Evolutionary conservation across 1,140 invertebrate genomes (phyloP), one percentile per base, ranked within the genome.

Genomic region (Globodera rostochiensis): DNA sequence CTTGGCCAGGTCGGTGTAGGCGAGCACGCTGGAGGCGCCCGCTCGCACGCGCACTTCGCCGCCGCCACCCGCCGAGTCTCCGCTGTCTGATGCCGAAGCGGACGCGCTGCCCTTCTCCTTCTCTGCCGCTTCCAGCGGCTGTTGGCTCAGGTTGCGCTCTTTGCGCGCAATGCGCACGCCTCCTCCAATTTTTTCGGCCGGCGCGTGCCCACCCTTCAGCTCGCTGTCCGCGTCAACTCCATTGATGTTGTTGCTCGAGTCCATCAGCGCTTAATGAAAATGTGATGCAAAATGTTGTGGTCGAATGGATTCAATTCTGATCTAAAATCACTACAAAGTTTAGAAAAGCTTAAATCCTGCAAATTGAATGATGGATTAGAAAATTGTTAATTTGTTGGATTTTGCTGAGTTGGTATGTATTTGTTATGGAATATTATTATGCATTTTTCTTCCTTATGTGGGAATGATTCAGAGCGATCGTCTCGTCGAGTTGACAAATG

Each of bases 91-190:
- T n/a, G 75, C 45, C 8, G 75, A 25, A 15, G 50, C 57, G n/a
- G 75, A 77, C n/a, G 13, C 8, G 57, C 21, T 45, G 64, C 45
- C 15, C 46, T 80, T 81, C 21, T 80, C 25, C 21, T n/a, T 15
- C 60, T 57, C 21, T 8, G 19, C 45, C 47, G 77, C 9, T 6
- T 50, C 67, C 70, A 11, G 0, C 73, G 70, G 15, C 46, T 60
- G 46, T 15, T 45, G 50, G 21, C 47, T 82, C n/a, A 77, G 21
- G 47, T 83, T 86, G n/a, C 73, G 49, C 69, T 86, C 85, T 66
- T 86, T 85, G 36, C 82, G 77, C 8, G 83, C 84, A 2, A 84
- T 86, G 15, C 83, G 83, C 19, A 84, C 69, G 19, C 84, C 84
- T 25, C 83, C 83, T 13, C 53, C 82, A 74, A 84, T 86, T 66